A percentile compares a stretch with the other conserved stretches of the same genome.
Conservation (phyloP, 2,888 invertebrate species). For the Dasypogon diadema region DNA sequence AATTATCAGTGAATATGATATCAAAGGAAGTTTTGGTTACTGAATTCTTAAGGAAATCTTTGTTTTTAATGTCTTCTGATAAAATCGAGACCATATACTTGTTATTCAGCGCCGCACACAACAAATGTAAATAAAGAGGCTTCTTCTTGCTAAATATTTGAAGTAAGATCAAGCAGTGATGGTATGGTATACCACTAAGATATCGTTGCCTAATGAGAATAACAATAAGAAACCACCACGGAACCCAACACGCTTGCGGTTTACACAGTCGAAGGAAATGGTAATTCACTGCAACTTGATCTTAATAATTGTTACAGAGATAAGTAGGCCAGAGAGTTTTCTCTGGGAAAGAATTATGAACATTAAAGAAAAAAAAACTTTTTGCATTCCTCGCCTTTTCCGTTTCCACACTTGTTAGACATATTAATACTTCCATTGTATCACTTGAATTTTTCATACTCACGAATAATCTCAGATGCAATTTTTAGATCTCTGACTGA, state of each 20-base stretch:
- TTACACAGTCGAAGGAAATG: conserved; percentile 1
- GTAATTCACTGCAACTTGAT: conserved; percentile 19
- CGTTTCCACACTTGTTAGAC: background rate
- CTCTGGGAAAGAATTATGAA: conserved; percentile 21
- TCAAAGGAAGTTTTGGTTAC: background rate
- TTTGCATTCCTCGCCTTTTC: conserved; percentile 5
- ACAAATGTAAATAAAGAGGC: background rate
- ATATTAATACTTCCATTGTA: background rate
- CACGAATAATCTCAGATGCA: background rate
- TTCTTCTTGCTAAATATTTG: no score
- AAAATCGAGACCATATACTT: background rate
- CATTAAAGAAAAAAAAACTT: conserved; percentile 9
- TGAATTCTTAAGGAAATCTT: background rate
- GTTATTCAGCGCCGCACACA: background rate
- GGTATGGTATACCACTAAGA: background rate
- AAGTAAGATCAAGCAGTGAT: no score
- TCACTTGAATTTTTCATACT: background rate
- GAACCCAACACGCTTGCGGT: conserved; percentile 19
- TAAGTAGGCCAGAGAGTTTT: conserved; percentile 25
- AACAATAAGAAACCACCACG: background rate
- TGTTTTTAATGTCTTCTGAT: background rate
- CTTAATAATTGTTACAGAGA: conserved; percentile 1
- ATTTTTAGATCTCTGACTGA: background rate
- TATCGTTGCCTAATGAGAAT: conserved; percentile 19
- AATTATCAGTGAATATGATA: conserved; percentile 1